These are phyloP conservation scores for Eubasilissa regina DNA, from an alignment of 1,140 invertebrate genomes.

Conservation along the genomic window DNA sequence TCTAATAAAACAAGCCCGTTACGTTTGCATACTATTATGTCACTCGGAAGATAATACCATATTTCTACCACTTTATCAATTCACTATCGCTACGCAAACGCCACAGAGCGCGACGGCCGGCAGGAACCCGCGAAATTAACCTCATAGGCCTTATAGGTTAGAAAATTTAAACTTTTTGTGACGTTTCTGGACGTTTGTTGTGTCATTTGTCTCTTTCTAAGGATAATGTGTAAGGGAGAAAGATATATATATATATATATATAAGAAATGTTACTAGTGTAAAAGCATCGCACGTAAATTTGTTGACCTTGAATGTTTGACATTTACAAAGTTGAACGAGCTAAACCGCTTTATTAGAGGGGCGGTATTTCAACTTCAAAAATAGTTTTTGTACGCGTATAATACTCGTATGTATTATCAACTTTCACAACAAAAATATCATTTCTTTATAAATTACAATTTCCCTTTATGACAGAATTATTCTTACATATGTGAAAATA, in stretches of 20 bases:
- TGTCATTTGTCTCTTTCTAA: constrained; percentile 12
- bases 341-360: too few relatives aligned
- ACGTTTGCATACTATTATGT: constrained; percentile 37
- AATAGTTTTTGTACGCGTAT: too few relatives aligned
- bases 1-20: constrained; percentile 16
- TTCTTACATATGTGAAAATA: too few relatives aligned
- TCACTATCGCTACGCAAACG: constrained; percentile 10
- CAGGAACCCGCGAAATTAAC: constrained; percentile 17
- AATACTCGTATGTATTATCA: too few relatives aligned
- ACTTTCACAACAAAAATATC: too few relatives aligned
- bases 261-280: background rate
- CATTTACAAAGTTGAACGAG: too few relatives aligned
- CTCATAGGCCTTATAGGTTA: constrained; percentile 38
- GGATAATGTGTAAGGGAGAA: background rate
- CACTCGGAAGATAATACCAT: background rate
- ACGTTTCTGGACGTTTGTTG: constrained; percentile 12
- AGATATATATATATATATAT: background rate
- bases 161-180: constrained; percentile 27
- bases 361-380: too few relatives aligned
- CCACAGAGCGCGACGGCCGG: background rate
- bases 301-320: too few relatives aligned
- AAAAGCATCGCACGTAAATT: too few relatives aligned
- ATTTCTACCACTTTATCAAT: constrained; percentile 22
- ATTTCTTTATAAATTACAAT: too few relatives aligned
- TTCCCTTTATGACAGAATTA: too few relatives aligned